Base-by-base conservation (phyloP, 35 echinoderm and acorn worm genomes). In the Hemicentrotus pulcherrimus region DNA sequence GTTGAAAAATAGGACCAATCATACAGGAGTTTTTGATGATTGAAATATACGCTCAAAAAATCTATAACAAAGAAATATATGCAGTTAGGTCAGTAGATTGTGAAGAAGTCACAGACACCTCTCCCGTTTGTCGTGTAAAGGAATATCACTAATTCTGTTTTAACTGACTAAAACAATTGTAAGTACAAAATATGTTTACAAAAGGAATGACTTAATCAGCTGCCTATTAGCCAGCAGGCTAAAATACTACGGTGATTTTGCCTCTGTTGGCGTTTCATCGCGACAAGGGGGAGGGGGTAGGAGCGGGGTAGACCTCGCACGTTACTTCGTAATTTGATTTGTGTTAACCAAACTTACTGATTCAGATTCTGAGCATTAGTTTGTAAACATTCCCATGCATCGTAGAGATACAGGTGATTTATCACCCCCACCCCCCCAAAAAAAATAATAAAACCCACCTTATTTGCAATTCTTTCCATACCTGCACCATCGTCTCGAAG, bases 401-500 rank as follows among this genome's bases (percentile, higher is more conserved):
- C 9, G 7, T 2, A 6, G 86, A 18, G 86, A 86, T 33, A 33
- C 9, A 30, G 22, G 12, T 33, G 32, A 86, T 22, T 31, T 31
- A 86, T 19, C 30, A 85, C 86, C 9, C 14, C 2, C 4, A 86
- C 86, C 14, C 14, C 86, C n/a, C n/a, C n/a, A n/a, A n/a, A n/a
- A n/a, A n/a, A n/a, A n/a, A n/a, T n/a, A n/a, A n/a, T n/a, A n/a
- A n/a, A n/a, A n/a, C n/a, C n/a, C 7, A 86, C 9, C 8, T 31
- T 32, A 86, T 13, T 18, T 86, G 85, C 6, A n/a, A 86, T 31
- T 9, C 86, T 86, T 31, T 31, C 4, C n/a, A 15, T 90, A 90
- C 88, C 88, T 90, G 32, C 88, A 47, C 88, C 88, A 47, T 90
- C 46, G 46, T 90, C 88, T 19, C 16, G n/a, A 47, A 90, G 88